phyloP scores from a whole-genome alignment of 2,888 invertebrate species.

The Drosophila rellima region DNA sequence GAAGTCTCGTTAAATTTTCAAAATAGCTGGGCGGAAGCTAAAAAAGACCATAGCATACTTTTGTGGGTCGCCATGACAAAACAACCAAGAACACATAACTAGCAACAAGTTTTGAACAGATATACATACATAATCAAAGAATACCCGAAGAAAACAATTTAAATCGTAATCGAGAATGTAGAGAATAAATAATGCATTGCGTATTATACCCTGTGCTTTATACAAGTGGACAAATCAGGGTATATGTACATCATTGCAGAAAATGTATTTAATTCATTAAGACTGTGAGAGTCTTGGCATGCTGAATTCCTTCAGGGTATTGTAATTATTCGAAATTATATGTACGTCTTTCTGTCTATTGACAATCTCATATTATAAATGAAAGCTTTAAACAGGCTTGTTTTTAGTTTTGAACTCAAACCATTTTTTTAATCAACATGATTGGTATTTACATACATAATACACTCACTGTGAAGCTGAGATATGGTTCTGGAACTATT shows the following conservation, averaged over 20 bases:
- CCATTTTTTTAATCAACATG: no score
- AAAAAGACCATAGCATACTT: slow-evolving; percentile 46
- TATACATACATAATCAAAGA: not conserved
- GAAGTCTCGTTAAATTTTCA: slow-evolving; percentile 77
- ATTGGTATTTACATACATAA: no score
- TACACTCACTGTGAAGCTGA: no score
- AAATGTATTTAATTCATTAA: not conserved
- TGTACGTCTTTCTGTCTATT: no score
- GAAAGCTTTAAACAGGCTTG: no score
- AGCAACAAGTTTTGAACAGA: slow-evolving; percentile 23
- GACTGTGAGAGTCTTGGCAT: no score
- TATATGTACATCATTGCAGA: not conserved
- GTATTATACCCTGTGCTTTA: not conserved
- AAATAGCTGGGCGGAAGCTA: slow-evolving; percentile 36
- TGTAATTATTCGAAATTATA: not conserved
- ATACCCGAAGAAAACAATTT: not conserved
- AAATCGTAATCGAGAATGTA: slow-evolving; percentile 3
- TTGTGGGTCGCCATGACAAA: slow-evolving; percentile 2
- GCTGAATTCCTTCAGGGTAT: not conserved
- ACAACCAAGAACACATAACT: slow-evolving; percentile 1
- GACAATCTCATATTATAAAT: no score
- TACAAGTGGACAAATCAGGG: no score
- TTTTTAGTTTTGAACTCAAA: no score
- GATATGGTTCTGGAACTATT: no score
- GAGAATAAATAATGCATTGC: not conserved